Percentiles rank a stretch among this genome's conserved stretches.
Conservation (phyloP, 2,113 vertebrate genomes). For the Lepus europaeus region DNA sequence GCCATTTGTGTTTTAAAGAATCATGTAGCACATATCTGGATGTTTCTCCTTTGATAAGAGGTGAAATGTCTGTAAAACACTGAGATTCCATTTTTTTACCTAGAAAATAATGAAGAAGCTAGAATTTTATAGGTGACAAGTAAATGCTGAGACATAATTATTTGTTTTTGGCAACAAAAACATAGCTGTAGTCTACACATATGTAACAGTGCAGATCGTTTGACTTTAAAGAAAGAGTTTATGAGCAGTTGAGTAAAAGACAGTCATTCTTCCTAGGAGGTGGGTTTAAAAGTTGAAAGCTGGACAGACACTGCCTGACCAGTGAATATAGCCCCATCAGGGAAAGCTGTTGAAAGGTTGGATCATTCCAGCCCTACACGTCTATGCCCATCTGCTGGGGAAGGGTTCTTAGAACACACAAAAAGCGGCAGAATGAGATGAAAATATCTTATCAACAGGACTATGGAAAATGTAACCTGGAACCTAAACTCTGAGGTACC, state of each 20-base stretch:
- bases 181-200: background rate
- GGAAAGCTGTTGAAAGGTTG: background rate
- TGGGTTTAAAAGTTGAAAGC: background rate
- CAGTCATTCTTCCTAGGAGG: background rate
- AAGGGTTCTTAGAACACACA: background rate
- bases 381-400: background rate
- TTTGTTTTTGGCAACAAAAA: constrained; percentile 28
- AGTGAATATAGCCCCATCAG: background rate
- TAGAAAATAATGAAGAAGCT: background rate
- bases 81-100: background rate
- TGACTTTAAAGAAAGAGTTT: background rate
- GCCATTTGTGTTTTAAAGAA: background rate
- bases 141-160: background rate
- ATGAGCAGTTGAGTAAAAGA: background rate
- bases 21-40: background rate
- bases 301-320: background rate
- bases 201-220: background rate
- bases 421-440: background rate
- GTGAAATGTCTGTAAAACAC: background rate
- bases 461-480: background rate
- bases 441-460: background rate
- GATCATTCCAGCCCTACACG: background rate
- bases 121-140: background rate
- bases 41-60: background rate
- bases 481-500: too few species aligned